phyloP scores from a whole-genome alignment of 2,797 vertebrate species.

The Percopsis omiscomaycus region DNA sequence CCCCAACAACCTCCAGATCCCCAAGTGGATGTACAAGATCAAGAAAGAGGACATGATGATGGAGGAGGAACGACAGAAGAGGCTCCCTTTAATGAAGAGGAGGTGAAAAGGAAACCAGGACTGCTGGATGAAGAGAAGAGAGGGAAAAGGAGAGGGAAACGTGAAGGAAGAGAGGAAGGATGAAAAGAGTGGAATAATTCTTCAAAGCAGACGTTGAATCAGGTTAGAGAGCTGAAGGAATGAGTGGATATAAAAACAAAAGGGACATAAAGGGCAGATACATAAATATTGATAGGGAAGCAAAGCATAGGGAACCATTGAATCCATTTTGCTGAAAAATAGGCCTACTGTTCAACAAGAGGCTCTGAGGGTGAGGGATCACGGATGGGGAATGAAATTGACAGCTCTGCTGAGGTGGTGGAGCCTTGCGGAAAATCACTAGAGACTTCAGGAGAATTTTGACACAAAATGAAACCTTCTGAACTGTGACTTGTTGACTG shows the following conservation, averaged over 20 bases:
- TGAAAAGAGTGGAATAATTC: not conserved
- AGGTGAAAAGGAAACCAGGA: constrained; percentile 38
- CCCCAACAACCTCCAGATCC: constrained; percentile 82
- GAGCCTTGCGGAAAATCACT: constrained; percentile 44
- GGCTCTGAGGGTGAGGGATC: no score
- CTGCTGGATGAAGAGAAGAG: constrained; percentile 25
- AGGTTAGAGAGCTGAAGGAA: not conserved
- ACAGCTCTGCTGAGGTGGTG: constrained; percentile 38
- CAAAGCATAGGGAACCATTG: no score
- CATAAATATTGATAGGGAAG: no score
- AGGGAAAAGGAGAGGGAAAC: constrained; percentile 9
- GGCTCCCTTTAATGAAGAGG: constrained; percentile 44
- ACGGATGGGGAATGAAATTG: constrained; percentile 9
- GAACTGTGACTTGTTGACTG: constrained; percentile 41
- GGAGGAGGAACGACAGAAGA: constrained; percentile 75
- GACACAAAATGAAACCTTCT: constrained; percentile 59
- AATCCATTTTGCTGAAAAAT: constrained; percentile 7
- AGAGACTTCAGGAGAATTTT: constrained; percentile 41
- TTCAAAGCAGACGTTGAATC: not conserved
- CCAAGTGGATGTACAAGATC: constrained; percentile 95
- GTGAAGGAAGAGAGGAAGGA: not conserved
- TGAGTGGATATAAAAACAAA: no score
- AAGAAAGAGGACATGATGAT: constrained; percentile 81
- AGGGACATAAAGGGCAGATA: not conserved
- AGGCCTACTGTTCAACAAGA: constrained; percentile 28